These are phyloP conservation scores for Lasioglossum marginatum DNA, from an alignment of 2,888 invertebrate species.

Conservation along the genomic window DNA sequence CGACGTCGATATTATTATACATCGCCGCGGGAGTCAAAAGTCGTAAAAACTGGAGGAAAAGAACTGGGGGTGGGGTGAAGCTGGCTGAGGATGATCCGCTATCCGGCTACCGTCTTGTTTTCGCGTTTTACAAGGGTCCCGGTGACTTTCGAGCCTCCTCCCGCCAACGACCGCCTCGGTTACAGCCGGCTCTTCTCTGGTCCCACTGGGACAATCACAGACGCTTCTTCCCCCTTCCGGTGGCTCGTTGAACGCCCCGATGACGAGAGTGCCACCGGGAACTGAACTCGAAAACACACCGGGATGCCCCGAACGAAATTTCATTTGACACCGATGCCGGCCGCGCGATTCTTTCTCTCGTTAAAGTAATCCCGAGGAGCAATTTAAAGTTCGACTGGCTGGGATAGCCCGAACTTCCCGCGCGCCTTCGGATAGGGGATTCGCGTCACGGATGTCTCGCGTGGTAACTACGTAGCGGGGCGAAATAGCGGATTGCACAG, in stretches of 20 bases:
- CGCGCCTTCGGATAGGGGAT: not conserved
- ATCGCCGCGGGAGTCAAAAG: slow-evolving; percentile 54
- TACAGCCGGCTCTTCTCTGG: slow-evolving; percentile 55
- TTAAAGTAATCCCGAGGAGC: slow-evolving; percentile 9
- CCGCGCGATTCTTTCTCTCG: slow-evolving; percentile 38
- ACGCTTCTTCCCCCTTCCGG: slow-evolving; percentile 74
- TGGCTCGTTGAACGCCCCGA: slow-evolving; percentile 26
- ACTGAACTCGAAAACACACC: slow-evolving; percentile 3
- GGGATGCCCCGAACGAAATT: slow-evolving; percentile 8
- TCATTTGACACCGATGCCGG: slow-evolving; percentile 43
- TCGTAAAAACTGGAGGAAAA: slow-evolving; percentile 65
- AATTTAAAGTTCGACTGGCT: slow-evolving; percentile 44
- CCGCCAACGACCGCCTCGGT: slow-evolving; percentile 34
- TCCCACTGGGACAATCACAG: slow-evolving; percentile 81
- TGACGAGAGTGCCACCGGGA: slow-evolving; percentile 8
- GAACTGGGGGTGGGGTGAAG: not conserved
- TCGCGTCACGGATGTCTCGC: slow-evolving; percentile 21
- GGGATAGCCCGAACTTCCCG: not conserved
- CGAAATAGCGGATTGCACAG: slow-evolving; percentile 12
- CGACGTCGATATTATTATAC: slow-evolving; percentile 62
- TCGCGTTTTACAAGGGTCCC: slow-evolving; percentile 65
- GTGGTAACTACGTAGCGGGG: not conserved
- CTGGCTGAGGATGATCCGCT: slow-evolving; percentile 12
- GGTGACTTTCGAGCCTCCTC: slow-evolving; percentile 40
- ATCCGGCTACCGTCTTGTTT: slow-evolving; percentile 67